Percentiles rank a stretch among this genome's conserved stretches.
These are phyloP conservation scores for Bombus sibiricus DNA, from an alignment of 1,140 invertebrate genomes.

Conservation along the genomic window DNA sequence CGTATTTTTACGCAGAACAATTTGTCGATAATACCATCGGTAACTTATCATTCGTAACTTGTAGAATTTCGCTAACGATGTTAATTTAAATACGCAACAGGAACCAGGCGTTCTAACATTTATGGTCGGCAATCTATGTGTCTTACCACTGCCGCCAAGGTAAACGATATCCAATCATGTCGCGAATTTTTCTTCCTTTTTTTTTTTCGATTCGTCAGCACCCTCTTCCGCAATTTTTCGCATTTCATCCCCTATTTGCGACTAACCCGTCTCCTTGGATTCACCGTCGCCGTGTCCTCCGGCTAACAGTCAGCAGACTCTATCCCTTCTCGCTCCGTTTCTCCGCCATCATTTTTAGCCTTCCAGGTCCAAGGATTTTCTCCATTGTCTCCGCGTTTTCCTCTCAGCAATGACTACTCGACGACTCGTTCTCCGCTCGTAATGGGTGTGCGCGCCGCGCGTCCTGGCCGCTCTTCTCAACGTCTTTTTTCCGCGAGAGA, in stretches of 20 bases:
- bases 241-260: background rate
- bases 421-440: slow-evolving; percentile 35
- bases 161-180: background rate
- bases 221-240: slow-evolving; percentile 20
- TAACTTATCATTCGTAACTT: no score
- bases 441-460: slow-evolving; percentile 46
- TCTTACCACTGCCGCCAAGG: background rate
- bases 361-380: slow-evolving; percentile 48
- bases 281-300: slow-evolving; percentile 31
- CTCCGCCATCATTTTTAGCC: slow-evolving; percentile 14
- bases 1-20: no score
- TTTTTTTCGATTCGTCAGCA: background rate
- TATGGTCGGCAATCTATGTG: no score
- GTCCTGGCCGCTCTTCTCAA: slow-evolving; percentile 12
- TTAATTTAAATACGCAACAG: background rate
- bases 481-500: slow-evolving; percentile 18
- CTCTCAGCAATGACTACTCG: slow-evolving; percentile 55
- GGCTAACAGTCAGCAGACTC: slow-evolving; percentile 38
- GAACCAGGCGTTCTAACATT: background rate
- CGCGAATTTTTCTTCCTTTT: background rate
- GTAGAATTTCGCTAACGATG: no score
- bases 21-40: no score
- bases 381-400: slow-evolving; percentile 60
- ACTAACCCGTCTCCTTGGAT: slow-evolving; percentile 26
- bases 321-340: background rate